These are phyloP conservation scores for Atractosteus spatula DNA, from an alignment of 2,113 vertebrate species.

Conservation along the genomic window DNA sequence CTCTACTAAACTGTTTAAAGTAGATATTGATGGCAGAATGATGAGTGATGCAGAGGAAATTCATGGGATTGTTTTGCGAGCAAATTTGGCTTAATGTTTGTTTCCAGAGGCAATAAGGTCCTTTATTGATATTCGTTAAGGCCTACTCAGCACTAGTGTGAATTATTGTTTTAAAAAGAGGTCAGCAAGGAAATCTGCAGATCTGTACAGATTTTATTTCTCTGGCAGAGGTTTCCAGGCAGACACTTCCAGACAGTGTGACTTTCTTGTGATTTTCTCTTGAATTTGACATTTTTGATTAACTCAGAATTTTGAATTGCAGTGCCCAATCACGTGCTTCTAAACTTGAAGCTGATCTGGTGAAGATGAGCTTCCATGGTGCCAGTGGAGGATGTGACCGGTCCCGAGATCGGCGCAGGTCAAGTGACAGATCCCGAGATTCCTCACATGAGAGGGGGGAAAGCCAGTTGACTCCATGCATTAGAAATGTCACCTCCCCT, in stretches of 20 bases:
- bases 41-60: neutral
- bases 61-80: neutral
- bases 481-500: slow-evolving; percentile 94
- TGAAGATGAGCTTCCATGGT: slow-evolving; percentile 92
- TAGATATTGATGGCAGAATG: too few relatives aligned
- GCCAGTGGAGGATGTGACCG: slow-evolving; percentile 86
- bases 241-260: slow-evolving; percentile 10
- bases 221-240: slow-evolving; percentile 2
- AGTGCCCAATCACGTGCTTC: slow-evolving; percentile 74
- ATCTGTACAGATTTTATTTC: slow-evolving; percentile 6
- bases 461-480: slow-evolving; percentile 95
- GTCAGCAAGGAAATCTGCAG: neutral
- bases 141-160: neutral
- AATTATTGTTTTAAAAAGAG: neutral
- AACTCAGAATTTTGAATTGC: slow-evolving; percentile 8
- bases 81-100: slow-evolving; percentile 9
- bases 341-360: slow-evolving; percentile 70
- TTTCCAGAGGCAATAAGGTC: neutral
- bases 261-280: slow-evolving; percentile 12
- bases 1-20: too few relatives aligned
- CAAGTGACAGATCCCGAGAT: slow-evolving; percentile 93
- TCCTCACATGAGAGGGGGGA: slow-evolving; percentile 93
- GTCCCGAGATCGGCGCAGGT: slow-evolving; percentile 90
- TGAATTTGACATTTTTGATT: slow-evolving; percentile 26
- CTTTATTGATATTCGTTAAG: slow-evolving; percentile 9